Evolutionary conservation across 1,140 invertebrate genomes (phyloP), one percentile per base, ranked within the genome.

Genomic region (Musca vetustissima): DNA sequence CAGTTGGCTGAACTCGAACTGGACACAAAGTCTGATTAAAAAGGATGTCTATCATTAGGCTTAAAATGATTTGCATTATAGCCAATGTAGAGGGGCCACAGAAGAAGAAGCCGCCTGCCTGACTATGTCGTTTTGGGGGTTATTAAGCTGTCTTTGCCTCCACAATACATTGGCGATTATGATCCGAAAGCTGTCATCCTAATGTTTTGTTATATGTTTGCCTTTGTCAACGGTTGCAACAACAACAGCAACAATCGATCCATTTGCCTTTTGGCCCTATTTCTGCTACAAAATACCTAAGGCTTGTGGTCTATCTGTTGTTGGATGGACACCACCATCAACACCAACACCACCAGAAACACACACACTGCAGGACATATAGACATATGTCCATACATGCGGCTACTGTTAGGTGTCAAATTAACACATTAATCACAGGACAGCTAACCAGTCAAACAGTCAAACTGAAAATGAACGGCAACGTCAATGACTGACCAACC

Each of bases 381-480:
- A 43, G 36, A 43, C 36, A 43, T 59, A 32, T 61, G 15, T 21
- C 11, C 57, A 61, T 61, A 61, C 28, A 36, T 36, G 57, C 57
- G 57, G 57, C 57, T 61, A 61, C 57, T 61, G 57, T 61, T 61
- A 61, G 57, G 57, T 61, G 57, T 61, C 57, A 61, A 61, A 61
- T 61, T 61, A 61, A 61, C 57, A 61, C 57, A 61, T 61, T 61
- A 61, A 61, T 61, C 57, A 61, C 57, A 61, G 57, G 57, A 61
- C 57, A 61, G 57, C 57, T 61, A 61, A 61, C 57, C 57, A 59
- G 15, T 28, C 25, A 17, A 59, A 22, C 55, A 59, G 55, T 19
- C 57, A 61, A 32, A 28, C 57, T 19, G 6, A 14, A 13, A 36
- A 36, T 8, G 28, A 61, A 61, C 57, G 36, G 36, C 57, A 36